Evolutionary conservation across 2,888 invertebrate genomes (phyloP).

Genomic region (Apamea anceps): DNA sequence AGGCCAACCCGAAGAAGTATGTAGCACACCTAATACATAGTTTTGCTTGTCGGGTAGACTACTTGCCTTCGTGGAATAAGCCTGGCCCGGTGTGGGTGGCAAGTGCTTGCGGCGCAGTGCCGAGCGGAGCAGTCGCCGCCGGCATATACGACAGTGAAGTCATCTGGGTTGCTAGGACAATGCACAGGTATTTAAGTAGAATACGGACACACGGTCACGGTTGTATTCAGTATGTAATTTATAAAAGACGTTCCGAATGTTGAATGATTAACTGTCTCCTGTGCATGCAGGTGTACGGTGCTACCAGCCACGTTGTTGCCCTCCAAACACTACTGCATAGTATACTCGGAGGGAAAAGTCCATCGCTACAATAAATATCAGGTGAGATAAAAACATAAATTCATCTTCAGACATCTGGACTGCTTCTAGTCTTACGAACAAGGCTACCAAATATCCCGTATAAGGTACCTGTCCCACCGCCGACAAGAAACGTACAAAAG

Average conservation of each 20-base stretch:
- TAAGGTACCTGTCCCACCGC: not conserved
- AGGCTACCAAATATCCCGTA: not conserved
- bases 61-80: constrained; percentile 76
- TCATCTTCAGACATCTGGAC: not conserved
- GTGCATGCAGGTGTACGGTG: constrained; percentile 71
- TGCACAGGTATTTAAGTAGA: constrained; percentile 75
- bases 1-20: not conserved
- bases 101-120: constrained; percentile 85
- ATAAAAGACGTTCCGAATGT: not conserved
- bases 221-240: not conserved
- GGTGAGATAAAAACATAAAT: constrained; percentile 66
- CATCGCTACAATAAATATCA: constrained; percentile 85
- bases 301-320: constrained; percentile 84
- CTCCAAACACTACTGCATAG: constrained; percentile 82
- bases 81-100: constrained; percentile 85
- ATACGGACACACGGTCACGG: not conserved
- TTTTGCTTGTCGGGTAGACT: constrained; percentile 70
- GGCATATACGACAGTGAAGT: constrained; percentile 79
- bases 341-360: constrained; percentile 80
- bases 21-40: not conserved
- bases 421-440: not conserved
- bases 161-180: constrained; percentile 84
- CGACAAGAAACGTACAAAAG: not conserved
- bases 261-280: not conserved
- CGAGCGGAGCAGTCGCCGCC: constrained; percentile 84